Conservation (phyloP, 37 sponge, comb jelly and placozoan species). For the Theonella swinhoei region DNA sequence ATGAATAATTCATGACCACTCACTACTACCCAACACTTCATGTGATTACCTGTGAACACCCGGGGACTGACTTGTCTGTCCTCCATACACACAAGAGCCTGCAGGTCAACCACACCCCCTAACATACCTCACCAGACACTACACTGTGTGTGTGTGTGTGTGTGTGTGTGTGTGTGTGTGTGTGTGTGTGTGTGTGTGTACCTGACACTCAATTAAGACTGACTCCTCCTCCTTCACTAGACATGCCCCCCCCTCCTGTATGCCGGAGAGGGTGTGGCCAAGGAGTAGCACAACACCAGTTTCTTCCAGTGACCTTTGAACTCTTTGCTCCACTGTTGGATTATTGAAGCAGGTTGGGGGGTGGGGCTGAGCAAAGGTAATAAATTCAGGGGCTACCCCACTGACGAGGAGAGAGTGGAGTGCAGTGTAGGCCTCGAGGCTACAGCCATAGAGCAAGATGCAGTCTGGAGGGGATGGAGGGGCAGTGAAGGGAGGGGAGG, state of each 20-base stretch:
- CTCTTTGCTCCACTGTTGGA: conserved; percentile 42
- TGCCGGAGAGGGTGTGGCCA: conserved; percentile 15
- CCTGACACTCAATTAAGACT: not conserved
- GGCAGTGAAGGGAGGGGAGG: too few species aligned
- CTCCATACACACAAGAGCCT: conserved; percentile 60
- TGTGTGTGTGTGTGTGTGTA: too few species aligned
- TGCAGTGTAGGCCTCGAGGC: conserved; percentile 55
- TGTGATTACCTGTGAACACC: conserved; percentile 71
- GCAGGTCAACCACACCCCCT: too few species aligned
- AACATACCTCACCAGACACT: too few species aligned
- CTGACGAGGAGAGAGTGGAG: conserved; percentile 50
- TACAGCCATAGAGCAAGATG: conserved; percentile 68
- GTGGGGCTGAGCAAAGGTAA: conserved; percentile 54
- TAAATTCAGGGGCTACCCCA: conserved; percentile 34
- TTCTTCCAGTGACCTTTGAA: conserved; percentile 39
- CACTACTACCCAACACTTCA: not conserved
- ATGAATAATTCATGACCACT: not conserved
- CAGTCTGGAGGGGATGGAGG: conserved; percentile 33
- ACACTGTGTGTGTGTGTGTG: too few species aligned
- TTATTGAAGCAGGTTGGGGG: conserved; percentile 61
- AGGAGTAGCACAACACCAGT: conserved; percentile 9
- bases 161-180: too few species aligned
- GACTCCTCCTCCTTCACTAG: not conserved
- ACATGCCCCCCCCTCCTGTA: not conserved
- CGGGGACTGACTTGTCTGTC: conserved; percentile 64